These are phyloP conservation scores for Agrilus cyanescens DNA, from an alignment of 2,888 invertebrate species.

Conservation along the genomic window DNA sequence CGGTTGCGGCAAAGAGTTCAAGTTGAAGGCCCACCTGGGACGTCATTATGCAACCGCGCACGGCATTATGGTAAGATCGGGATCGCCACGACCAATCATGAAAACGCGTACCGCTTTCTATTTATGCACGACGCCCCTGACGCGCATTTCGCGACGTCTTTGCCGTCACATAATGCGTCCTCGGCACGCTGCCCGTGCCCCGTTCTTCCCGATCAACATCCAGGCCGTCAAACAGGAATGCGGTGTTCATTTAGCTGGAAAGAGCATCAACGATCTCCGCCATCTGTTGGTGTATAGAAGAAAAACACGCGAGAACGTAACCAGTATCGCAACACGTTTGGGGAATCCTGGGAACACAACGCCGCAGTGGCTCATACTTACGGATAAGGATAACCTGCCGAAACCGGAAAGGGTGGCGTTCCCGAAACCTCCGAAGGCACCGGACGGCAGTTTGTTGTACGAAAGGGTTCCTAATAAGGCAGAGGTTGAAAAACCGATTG, in stretches of 20 bases:
- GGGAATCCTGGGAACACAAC: constrained; percentile 49
- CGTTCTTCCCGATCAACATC: constrained; percentile 66
- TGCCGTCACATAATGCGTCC: constrained; percentile 74
- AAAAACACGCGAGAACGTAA: constrained; percentile 53
- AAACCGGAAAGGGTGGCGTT: constrained; percentile 71
- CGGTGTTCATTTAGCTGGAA: constrained; percentile 46
- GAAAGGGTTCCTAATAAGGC: constrained; percentile 75
- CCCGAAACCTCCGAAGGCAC: constrained; percentile 83
- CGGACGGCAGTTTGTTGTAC: constrained; percentile 78
- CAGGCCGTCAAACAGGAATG: constrained; percentile 82
- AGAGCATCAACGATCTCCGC: constrained; percentile 43
- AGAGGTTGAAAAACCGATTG: constrained; percentile 47
- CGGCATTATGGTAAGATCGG: constrained; percentile 60
- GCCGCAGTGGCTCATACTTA: constrained; percentile 60
- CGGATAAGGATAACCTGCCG: constrained; percentile 65
- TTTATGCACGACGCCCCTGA: constrained; percentile 81
- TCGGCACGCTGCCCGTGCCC: constrained; percentile 78
- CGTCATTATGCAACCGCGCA: constrained; percentile 91
- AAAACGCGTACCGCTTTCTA: constrained; percentile 96
- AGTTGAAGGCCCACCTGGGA: constrained; percentile 85
- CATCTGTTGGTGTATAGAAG: constrained; percentile 42
- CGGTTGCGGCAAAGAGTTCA: constrained; percentile 92
- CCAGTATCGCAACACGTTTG: constrained; percentile 57
- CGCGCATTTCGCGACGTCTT: constrained; percentile 76
- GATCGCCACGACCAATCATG: constrained; percentile 86